Evolutionary conservation across 2,797 vertebrate species (phyloP).

Genomic region (Neopelma chrysocephalum): DNA sequence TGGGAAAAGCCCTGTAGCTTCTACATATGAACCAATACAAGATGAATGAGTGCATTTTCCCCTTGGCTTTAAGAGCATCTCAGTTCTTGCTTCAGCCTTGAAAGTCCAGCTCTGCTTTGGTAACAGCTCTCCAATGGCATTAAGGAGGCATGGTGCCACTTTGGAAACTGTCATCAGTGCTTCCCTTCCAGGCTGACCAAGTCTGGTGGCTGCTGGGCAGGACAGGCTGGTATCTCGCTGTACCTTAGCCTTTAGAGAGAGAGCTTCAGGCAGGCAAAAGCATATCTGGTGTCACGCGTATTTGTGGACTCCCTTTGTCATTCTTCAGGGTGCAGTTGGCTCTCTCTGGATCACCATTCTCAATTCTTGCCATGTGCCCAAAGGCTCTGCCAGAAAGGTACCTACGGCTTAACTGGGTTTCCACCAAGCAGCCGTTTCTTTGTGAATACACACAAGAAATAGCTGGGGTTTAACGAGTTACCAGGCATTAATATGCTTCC

Average conservation of each 20-base stretch:
- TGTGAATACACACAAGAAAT: background rate
- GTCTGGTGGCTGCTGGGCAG: background rate
- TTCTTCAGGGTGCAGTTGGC: background rate
- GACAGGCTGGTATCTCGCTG: background rate
- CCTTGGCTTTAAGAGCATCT: background rate
- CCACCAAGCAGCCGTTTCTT: background rate
- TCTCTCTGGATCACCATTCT: background rate
- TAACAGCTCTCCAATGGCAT: background rate
- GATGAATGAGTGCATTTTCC: background rate
- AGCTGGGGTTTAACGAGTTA: background rate
- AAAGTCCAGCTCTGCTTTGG: background rate
- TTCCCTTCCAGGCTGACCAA: background rate
- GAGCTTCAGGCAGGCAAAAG: background rate
- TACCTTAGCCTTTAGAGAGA: background rate
- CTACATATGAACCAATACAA: background rate
- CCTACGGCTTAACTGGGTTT: background rate
- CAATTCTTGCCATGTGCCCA: background rate
- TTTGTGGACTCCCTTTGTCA: background rate
- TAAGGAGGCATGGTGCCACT: background rate
- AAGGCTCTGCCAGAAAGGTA: background rate
- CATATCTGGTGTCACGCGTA: rapidly evolving
- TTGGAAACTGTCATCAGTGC: rapidly evolving
- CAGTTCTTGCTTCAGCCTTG: background rate
- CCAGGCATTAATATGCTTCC: background rate
- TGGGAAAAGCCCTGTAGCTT: background rate